These are phyloP conservation scores for Lordiphosa andalusiaca DNA, from an alignment of 2,888 invertebrate genomes.

Conservation along the genomic window DNA sequence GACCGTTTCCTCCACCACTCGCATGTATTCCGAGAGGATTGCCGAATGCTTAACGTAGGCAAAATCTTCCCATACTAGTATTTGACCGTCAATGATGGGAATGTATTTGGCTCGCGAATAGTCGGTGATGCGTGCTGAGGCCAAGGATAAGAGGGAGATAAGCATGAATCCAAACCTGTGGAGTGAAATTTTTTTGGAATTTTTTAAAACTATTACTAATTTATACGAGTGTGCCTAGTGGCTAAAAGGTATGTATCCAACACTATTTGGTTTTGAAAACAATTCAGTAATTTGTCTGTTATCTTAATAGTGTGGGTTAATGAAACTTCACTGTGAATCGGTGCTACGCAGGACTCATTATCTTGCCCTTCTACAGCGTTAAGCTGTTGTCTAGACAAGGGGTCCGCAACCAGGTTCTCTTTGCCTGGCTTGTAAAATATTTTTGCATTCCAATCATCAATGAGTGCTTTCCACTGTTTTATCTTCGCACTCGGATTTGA, in stretches of 20 bases:
- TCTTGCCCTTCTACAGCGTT: slow-evolving; percentile 1
- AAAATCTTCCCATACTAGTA: too few relatives aligned
- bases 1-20: too few relatives aligned
- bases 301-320: not conserved
- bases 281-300: slow-evolving; percentile 2
- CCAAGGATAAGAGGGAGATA: slow-evolving; percentile 11
- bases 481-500: slow-evolving; percentile 7
- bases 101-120: slow-evolving; percentile 22
- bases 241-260: slow-evolving; percentile 4
- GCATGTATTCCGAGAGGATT: too few relatives aligned
- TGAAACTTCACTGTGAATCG: not conserved
- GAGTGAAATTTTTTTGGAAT: slow-evolving; percentile 4
- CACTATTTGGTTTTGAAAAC: slow-evolving; percentile 9
- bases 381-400: slow-evolving; percentile 8
- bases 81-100: slow-evolving; percentile 6
- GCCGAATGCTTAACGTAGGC: too few relatives aligned
- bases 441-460: too few relatives aligned
- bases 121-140: slow-evolving; percentile 16
- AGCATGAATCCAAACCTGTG: slow-evolving; percentile 12
- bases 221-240: slow-evolving; percentile 5
- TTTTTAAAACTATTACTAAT: slow-evolving; percentile 1
- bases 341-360: not conserved
- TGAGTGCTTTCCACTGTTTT: slow-evolving; percentile 3
- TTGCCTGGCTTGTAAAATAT: slow-evolving; percentile 6
- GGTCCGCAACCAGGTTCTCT: slow-evolving; percentile 11